A percentile compares a stretch with the other conserved stretches of the same genome.
Conservation (phyloP, 2,113 vertebrate species). For the Chaetura pelagica region DNA sequence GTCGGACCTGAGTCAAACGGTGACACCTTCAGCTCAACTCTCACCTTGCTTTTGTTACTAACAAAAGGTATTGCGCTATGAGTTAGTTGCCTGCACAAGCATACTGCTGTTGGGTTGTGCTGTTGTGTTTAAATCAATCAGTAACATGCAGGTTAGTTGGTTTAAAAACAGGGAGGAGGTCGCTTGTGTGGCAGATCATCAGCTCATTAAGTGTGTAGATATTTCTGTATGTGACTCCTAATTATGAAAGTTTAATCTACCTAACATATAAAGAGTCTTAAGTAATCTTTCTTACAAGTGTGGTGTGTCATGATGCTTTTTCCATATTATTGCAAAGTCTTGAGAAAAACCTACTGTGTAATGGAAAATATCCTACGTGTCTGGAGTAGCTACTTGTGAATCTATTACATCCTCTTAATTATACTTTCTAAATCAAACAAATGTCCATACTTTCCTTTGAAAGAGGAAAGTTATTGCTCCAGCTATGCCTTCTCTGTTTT, state of each 20-base stretch:
- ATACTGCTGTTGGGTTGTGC: neutral
- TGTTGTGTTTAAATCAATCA: neutral
- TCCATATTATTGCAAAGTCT: neutral
- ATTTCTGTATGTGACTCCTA: neutral
- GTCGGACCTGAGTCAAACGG: too few species aligned
- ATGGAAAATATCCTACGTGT: neutral
- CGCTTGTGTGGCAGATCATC: neutral
- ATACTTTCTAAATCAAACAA: neutral
- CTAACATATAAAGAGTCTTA: neutral
- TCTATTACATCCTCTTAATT: neutral
- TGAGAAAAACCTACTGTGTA: neutral
- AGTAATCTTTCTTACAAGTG: neutral
- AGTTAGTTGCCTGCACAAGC: neutral
- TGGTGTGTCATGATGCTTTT: neutral
- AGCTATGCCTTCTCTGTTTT: neutral
- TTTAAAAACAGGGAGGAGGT: neutral
- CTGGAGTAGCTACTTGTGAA: neutral
- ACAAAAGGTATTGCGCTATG: neutral
- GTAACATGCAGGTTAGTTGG: neutral
- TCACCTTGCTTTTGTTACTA: neutral
- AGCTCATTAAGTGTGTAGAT: neutral
- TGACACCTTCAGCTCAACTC: neutral
- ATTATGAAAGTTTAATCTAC: neutral
- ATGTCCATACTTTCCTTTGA: neutral
- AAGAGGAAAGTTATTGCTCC: neutral